These are phyloP conservation scores for Chrysopilus asiliformis DNA, from an alignment of 2,888 invertebrate species.

Conservation along the genomic window DNA sequence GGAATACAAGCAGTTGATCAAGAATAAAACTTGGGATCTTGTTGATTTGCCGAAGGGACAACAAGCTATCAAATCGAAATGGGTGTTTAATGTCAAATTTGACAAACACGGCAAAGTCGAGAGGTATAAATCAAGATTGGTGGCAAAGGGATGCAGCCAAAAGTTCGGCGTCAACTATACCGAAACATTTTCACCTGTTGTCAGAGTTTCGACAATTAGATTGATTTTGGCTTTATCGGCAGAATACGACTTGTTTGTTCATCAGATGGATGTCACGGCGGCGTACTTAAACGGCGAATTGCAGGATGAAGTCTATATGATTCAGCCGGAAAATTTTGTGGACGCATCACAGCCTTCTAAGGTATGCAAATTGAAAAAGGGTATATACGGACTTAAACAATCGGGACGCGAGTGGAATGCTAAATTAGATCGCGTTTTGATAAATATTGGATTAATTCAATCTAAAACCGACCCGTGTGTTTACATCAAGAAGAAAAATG, in stretches of 20 bases:
- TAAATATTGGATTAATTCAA: background rate
- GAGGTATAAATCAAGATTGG: no score
- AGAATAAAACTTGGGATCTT: no score
- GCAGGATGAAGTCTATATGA: conserved; percentile 9
- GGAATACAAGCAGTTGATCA: no score
- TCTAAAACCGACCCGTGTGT: background rate
- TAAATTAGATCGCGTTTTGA: background rate
- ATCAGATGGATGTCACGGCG: conserved; percentile 8
- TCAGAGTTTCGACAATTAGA: conserved; percentile 11
- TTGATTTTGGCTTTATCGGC: conserved; percentile 12
- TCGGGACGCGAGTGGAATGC: background rate
- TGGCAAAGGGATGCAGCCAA: conserved; percentile 13
- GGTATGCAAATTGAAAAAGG: conserved; percentile 1
- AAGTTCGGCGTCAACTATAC: conserved; percentile 14
- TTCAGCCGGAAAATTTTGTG: conserved; percentile 7
- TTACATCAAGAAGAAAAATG: background rate
- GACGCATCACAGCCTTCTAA: background rate
- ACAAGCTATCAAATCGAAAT: no score
- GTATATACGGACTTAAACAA: background rate
- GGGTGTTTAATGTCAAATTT: no score
- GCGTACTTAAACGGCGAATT: conserved; percentile 11
- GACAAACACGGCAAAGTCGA: no score
- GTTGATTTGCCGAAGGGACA: no score
- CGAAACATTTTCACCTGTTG: conserved; percentile 16
- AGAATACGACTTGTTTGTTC: conserved; percentile 8